Evolutionary conservation across 64 coral and sea anemone genomes (phyloP).

Genomic region (Montipora capricornis): DNA sequence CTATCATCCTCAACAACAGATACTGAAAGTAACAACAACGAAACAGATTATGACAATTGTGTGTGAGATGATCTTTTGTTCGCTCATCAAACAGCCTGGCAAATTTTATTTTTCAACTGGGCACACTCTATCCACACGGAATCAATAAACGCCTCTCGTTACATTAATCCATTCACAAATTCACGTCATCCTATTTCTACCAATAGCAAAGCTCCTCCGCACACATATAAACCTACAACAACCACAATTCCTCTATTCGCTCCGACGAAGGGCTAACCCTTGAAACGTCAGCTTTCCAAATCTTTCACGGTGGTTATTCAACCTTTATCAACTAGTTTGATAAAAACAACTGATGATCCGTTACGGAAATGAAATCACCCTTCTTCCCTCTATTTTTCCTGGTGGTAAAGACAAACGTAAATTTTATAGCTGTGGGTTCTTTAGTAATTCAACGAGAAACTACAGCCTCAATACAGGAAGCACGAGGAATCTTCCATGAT

Average conservation of each 20-base stretch:
- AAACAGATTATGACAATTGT: slow-evolving; percentile 20
- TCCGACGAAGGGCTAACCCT: too few relatives aligned
- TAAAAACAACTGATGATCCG: slow-evolving; percentile 48
- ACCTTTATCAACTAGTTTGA: slow-evolving; percentile 18
- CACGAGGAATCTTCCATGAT: slow-evolving; percentile 50
- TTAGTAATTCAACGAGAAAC: slow-evolving; percentile 25
- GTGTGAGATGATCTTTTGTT: slow-evolving; percentile 51
- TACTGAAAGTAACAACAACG: background rate
- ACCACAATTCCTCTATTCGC: too few relatives aligned
- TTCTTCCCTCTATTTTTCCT: slow-evolving; percentile 48
- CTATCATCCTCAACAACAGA: background rate
- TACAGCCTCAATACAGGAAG: slow-evolving; percentile 56
- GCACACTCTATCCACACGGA: too few relatives aligned
- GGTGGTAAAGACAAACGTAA: slow-evolving; percentile 56
- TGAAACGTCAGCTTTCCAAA: too few relatives aligned
- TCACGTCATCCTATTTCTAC: background rate
- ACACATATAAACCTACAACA: too few relatives aligned
- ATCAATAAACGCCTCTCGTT: slow-evolving; percentile 12
- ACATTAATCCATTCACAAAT: slow-evolving; percentile 42
- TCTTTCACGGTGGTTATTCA: background rate
- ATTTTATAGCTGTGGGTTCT: slow-evolving; percentile 45
- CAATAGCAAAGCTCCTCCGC: too few relatives aligned
- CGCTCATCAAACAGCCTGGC: slow-evolving; percentile 80
- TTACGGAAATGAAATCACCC: slow-evolving; percentile 82
- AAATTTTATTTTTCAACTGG: background rate